These are phyloP conservation scores for Rhegmatorhina hoffmannsi DNA, from an alignment of 2,113 vertebrate species.

Conservation along the genomic window DNA sequence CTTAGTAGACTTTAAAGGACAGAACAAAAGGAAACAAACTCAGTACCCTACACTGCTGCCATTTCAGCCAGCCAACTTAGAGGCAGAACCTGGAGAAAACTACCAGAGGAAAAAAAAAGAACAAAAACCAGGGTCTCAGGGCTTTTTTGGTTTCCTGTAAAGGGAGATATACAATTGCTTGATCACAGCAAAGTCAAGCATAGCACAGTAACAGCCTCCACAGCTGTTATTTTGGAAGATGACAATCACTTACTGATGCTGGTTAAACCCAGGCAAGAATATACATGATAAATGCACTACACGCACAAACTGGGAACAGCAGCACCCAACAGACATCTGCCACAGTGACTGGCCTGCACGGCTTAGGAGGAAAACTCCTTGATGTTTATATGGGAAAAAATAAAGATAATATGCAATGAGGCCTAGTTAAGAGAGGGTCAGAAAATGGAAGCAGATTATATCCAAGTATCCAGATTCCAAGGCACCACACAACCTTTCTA, in stretches of 20 bases:
- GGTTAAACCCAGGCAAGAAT: not conserved
- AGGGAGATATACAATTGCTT: not conserved
- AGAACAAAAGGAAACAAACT: not conserved
- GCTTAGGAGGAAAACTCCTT: not conserved
- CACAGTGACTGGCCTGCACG: fast-evolving
- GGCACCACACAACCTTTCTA: not conserved
- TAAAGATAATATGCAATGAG: fast-evolving
- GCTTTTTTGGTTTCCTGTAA: not conserved
- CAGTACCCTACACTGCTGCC: not conserved
- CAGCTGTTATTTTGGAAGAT: not conserved
- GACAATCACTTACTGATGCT: not conserved
- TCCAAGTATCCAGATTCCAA: not conserved
- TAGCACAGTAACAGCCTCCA: not conserved
- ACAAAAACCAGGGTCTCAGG: not conserved
- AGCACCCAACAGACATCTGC: not conserved
- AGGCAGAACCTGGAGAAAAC: not conserved
- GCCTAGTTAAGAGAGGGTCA: not conserved
- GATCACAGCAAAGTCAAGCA: not conserved
- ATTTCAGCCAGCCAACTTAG: not conserved
- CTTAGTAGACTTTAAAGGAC: not conserved
- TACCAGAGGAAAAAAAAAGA: not conserved
- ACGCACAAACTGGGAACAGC: fast-evolving
- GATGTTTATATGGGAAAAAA: not conserved
- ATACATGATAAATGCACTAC: not conserved
- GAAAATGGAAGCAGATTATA: not conserved